These are phyloP conservation scores for Hylia prasina DNA, from an alignment of 2,113 vertebrate genomes.

Conservation along the genomic window DNA sequence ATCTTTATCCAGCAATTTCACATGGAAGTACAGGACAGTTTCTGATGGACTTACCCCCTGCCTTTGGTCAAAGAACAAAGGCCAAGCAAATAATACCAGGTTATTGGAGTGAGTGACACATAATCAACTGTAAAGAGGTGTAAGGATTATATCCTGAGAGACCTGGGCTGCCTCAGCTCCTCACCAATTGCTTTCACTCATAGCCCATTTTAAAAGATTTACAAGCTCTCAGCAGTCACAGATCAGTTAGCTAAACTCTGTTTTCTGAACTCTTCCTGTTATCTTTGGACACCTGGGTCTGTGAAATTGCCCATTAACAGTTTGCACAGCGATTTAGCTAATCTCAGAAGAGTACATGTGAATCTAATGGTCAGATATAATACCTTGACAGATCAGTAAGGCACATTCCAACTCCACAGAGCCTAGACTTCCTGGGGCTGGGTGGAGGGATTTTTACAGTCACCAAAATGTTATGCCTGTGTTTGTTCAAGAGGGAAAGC, in stretches of 20 bases:
- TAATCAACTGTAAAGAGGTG: background rate
- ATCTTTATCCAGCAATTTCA: conserved; percentile 20
- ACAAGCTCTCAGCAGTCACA: background rate
- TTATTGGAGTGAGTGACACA: background rate
- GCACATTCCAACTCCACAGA: background rate
- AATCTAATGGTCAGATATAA: background rate
- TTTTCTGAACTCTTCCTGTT: conserved; percentile 22
- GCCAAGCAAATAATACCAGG: background rate
- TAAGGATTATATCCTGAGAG: background rate
- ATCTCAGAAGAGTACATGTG: background rate
- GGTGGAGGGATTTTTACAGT: background rate
- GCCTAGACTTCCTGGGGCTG: background rate
- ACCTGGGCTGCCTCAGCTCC: background rate
- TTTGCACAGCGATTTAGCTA: background rate
- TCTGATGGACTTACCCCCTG: background rate
- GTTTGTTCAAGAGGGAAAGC: background rate
- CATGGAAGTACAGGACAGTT: background rate
- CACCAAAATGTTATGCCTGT: background rate
- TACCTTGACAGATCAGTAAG: conserved; percentile 1
- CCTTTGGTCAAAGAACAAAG: conserved; percentile 17
- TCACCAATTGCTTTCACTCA: background rate
- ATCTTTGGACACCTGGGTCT: conserved; percentile 24
- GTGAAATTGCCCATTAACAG: conserved; percentile 44
- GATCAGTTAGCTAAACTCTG: conserved; percentile 1
- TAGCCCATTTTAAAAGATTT: conserved; percentile 15